A percentile compares a stretch with the other conserved stretches of the same genome.
These are phyloP conservation scores for Nycticryphes semicollaris DNA, from an alignment of 2,113 vertebrate species.

Conservation along the genomic window DNA sequence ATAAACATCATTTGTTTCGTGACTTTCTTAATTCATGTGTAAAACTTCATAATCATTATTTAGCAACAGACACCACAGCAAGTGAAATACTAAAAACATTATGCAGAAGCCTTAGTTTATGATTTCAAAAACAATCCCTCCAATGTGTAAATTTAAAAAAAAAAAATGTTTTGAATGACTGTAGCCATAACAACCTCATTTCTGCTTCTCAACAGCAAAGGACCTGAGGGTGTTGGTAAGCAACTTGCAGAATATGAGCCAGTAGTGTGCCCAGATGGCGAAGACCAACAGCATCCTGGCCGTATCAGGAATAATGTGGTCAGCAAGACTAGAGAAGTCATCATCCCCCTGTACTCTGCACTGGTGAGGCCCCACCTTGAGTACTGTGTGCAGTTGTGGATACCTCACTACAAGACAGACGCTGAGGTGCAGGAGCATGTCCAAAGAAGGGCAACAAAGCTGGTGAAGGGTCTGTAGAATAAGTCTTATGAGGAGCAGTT, in stretches of 20 bases:
- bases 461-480: not conserved
- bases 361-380: fast-evolving
- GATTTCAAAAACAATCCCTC: not conserved
- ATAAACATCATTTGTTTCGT: not conserved
- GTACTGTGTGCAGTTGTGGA: not conserved
- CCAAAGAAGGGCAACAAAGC: not conserved
- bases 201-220: not conserved
- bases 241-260: fast-evolving
- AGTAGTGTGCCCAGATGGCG: not conserved
- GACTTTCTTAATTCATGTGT: not conserved
- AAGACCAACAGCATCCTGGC: fast-evolving
- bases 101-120: not conserved
- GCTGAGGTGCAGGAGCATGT: fast-evolving
- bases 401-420: no score
- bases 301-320: not conserved
- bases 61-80: not conserved
- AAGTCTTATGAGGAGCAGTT: fast-evolving
- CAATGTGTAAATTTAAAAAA: not conserved
- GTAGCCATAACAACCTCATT: not conserved
- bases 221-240: fast-evolving
- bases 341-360: fast-evolving
- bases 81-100: not conserved
- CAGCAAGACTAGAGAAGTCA: fast-evolving
- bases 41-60: not conserved
- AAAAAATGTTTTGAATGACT: not conserved